Conservation (phyloP, 2,888 invertebrate genomes). For the Tridacna gigas region DNA sequence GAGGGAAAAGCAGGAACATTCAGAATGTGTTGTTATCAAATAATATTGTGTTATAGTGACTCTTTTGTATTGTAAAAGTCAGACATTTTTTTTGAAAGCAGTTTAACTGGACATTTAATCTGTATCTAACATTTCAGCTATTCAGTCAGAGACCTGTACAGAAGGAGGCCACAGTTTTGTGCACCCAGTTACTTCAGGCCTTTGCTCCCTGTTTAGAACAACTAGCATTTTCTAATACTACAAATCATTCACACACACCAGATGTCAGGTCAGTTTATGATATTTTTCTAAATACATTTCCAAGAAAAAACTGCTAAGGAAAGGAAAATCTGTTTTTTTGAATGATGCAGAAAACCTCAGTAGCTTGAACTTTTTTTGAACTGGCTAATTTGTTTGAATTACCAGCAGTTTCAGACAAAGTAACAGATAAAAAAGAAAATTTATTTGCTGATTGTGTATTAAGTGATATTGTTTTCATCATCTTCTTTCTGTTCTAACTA, state of each 20-base stretch:
- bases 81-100: not conserved
- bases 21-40: no score
- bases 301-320: not conserved
- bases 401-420: no score
- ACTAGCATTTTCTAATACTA: slow-evolving; percentile 86
- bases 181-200: slow-evolving; percentile 82
- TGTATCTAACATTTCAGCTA: slow-evolving; percentile 71
- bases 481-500: no score
- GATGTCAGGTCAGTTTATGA: slow-evolving; percentile 17
- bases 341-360: no score
- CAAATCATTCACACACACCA: slow-evolving; percentile 40
- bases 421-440: no score
- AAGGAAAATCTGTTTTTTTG: not conserved
- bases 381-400: no score
- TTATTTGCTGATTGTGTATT: no score
- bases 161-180: slow-evolving; percentile 83
- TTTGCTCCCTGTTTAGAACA: slow-evolving; percentile 89
- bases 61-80: no score
- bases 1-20: no score
- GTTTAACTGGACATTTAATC: not conserved
- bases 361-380: no score
- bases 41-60: no score
- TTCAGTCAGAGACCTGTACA: slow-evolving; percentile 84
- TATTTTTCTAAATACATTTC: not conserved
- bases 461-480: no score